Conservation (phyloP, 2,797 vertebrate genomes). For the Microctenopoma steveboyesi region DNA sequence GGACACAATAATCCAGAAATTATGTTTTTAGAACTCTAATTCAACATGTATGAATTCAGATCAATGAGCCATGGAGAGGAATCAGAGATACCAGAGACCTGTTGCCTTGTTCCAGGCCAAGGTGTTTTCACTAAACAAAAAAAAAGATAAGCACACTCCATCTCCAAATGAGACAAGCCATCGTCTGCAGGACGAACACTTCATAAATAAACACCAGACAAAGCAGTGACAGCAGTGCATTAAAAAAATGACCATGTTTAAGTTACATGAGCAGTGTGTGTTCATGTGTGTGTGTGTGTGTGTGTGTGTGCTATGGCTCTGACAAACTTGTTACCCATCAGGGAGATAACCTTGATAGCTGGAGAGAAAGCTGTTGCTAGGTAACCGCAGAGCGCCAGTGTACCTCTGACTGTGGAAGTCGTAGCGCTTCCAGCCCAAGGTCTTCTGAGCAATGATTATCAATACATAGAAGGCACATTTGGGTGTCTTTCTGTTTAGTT, state of each 20-base stretch:
- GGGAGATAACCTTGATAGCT: constrained; percentile 70
- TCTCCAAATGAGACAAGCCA: constrained; percentile 8
- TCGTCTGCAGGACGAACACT: not conserved
- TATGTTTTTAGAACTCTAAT: too few relatives aligned
- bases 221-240: not conserved
- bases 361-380: constrained; percentile 73
- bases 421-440: constrained; percentile 27
- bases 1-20: too few relatives aligned
- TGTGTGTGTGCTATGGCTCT: constrained; percentile 6
- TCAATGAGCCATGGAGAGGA: not conserved
- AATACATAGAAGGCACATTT: constrained; percentile 21
- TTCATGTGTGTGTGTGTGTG: constrained; percentile 1
- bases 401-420: constrained; percentile 33
- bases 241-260: not conserved
- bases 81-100: not conserved
- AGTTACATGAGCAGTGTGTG: constrained; percentile 1
- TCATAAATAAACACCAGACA: not conserved
- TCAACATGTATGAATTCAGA: too few relatives aligned
- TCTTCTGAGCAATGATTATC: constrained; percentile 23
- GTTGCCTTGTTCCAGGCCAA: not conserved
- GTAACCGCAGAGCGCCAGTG: constrained; percentile 54
- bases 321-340: constrained; percentile 36
- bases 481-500: not conserved
- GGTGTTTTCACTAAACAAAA: not conserved
- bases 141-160: not conserved